Percentiles rank a stretch among this genome's conserved stretches.
phyloP scores from a whole-genome alignment of 2,888 invertebrate species.

The Lithodes maja region DNA sequence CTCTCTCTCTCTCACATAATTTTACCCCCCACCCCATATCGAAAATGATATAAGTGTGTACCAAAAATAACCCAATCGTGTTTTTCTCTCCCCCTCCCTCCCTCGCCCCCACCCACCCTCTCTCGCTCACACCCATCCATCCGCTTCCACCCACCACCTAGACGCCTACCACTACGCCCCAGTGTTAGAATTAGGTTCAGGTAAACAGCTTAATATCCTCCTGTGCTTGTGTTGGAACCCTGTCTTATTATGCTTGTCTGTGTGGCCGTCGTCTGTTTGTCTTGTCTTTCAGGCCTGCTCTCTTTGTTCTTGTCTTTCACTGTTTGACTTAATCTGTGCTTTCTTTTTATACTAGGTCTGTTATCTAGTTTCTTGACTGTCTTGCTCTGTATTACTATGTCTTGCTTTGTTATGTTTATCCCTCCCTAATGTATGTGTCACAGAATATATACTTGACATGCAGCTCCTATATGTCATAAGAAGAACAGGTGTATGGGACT shows the following conservation, averaged over 20 bases:
- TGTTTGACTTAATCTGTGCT: not conserved
- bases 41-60: conserved; percentile 22
- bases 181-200: conserved; percentile 72
- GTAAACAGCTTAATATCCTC: conserved; percentile 41
- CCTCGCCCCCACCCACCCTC: conserved; percentile 44
- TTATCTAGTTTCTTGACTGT: no score
- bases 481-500: no score
- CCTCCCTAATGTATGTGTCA: no score
- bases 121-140: conserved; percentile 17
- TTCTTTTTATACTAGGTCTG: not conserved
- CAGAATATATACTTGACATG: no score
- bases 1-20: not conserved
- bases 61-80: conserved; percentile 7
- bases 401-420: not conserved
- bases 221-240: conserved; percentile 34
- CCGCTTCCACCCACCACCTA: conserved; percentile 51
- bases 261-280: not conserved
- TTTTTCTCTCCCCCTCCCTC: conserved; percentile 8
- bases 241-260: conserved; percentile 1
- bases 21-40: not conserved
- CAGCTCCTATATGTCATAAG: no score
- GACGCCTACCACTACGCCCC: conserved; percentile 71
- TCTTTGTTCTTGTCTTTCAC: not conserved
- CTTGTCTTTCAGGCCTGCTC: conserved; percentile 6
- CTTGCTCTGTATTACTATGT: not conserved